A percentile compares a stretch with the other conserved stretches of the same genome.
Conservation (phyloP, 2,888 invertebrate species). For the Oxytorus armatus region DNA sequence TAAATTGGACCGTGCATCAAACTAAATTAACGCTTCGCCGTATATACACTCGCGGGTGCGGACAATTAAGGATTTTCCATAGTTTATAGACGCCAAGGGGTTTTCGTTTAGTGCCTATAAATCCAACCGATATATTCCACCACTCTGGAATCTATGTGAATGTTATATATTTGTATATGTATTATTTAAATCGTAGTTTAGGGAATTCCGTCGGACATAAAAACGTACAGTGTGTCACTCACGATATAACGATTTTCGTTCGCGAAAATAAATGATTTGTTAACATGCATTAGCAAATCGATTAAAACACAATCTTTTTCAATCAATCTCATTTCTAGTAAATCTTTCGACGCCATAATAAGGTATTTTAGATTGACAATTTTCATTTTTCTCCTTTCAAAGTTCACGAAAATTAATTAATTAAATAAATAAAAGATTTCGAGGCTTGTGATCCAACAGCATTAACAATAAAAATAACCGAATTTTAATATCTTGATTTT, state of each 20-base stretch:
- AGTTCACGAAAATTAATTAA: no score
- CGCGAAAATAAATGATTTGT: no score
- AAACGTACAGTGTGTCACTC: neutral
- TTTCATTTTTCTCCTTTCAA: no score
- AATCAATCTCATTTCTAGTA: no score
- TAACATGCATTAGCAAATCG: no score
- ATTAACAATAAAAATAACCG: no score
- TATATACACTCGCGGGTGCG: conserved; percentile 72
- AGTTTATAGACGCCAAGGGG: conserved; percentile 78
- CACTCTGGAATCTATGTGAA: conserved; percentile 70
- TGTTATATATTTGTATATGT: neutral
- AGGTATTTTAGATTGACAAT: no score
- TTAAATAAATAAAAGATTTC: no score
- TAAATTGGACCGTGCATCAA: conserved; percentile 79
- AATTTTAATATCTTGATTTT: neutral
- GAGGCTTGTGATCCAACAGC: no score
- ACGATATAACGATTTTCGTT: neutral
- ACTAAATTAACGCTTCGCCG: conserved; percentile 78
- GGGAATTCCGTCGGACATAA: conserved; percentile 7
- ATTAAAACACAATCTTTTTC: no score
- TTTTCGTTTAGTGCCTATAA: conserved; percentile 79
- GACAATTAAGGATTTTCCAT: conserved; percentile 83
- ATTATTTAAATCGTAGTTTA: conserved; percentile 64
- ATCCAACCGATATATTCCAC: conserved; percentile 74
- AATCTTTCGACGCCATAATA: no score